Evolutionary conservation across 2,888 invertebrate genomes (phyloP).

Genomic region (Galerucella calmariensis): DNA sequence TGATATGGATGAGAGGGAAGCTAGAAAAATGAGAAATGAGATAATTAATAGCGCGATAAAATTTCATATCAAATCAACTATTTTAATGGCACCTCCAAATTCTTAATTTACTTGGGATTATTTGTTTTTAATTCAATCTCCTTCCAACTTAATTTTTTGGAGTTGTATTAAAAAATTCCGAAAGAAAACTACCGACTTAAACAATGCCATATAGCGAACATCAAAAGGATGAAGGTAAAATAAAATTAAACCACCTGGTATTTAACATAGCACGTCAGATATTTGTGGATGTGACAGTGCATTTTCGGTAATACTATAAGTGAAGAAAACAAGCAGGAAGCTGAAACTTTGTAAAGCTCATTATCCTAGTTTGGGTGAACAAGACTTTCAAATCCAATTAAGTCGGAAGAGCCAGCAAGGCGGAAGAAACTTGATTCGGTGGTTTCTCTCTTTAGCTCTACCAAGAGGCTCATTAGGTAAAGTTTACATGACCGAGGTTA

Average conservation of each 20-base stretch:
- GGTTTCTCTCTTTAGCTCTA: constrained; percentile 5
- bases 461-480: constrained; percentile 23
- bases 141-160: too few species aligned
- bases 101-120: too few species aligned
- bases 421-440: constrained; percentile 23
- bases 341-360: constrained; percentile 18
- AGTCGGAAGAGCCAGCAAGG: constrained; percentile 28
- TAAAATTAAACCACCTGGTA: background rate
- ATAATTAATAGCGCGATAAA: too few species aligned
- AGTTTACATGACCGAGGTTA: constrained; percentile 34
- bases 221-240: background rate
- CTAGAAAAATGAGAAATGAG: too few species aligned
- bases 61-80: too few species aligned
- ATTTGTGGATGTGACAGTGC: background rate
- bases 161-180: too few species aligned
- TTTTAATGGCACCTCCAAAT: too few species aligned
- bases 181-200: too few species aligned
- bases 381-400: constrained; percentile 44
- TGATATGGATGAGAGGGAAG: too few species aligned
- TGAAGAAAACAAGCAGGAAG: constrained; percentile 21
- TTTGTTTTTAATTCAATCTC: too few species aligned
- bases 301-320: background rate
- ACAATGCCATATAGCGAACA: too few species aligned
- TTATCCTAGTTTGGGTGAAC: constrained; percentile 29
- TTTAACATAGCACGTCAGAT: background rate